Evolutionary conservation across 2,888 invertebrate genomes (phyloP).

Genomic region (Tipula vernalis): DNA sequence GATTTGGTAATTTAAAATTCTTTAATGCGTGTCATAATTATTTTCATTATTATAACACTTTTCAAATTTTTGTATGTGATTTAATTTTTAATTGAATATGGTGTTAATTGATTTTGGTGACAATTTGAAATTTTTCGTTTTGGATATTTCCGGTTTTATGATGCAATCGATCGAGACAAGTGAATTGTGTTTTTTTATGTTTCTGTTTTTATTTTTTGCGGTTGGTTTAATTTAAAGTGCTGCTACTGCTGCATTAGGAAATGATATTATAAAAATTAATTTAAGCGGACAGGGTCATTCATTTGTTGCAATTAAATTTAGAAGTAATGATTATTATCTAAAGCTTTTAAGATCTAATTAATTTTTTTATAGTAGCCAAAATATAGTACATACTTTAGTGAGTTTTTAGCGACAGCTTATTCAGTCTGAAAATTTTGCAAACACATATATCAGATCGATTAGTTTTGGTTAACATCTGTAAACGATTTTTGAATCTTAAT

Average conservation of each 20-base stretch:
- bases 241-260: background rate
- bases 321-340: background rate
- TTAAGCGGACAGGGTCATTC: background rate
- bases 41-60: background rate
- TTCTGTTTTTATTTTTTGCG: background rate
- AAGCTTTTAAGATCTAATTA: too few species aligned
- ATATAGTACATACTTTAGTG: too few species aligned
- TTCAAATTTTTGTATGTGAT: background rate
- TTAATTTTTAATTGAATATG: background rate
- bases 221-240: background rate
- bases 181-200: background rate
- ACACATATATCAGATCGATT: too few species aligned
- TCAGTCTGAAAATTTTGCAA: too few species aligned
- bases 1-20: background rate
- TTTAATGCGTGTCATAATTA: background rate
- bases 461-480: too few species aligned
- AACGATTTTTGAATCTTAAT: too few species aligned
- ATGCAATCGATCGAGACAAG: background rate
- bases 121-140: background rate
- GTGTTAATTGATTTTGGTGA: background rate
- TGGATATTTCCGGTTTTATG: background rate
- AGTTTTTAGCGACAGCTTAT: too few species aligned
- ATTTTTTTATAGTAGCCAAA: too few species aligned
- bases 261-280: background rate
- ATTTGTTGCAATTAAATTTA: background rate